Evolutionary conservation across 2,113 vertebrate species (phyloP), one percentile per base, ranked within the genome.

Genomic region (Seriola aureovittata): DNA sequence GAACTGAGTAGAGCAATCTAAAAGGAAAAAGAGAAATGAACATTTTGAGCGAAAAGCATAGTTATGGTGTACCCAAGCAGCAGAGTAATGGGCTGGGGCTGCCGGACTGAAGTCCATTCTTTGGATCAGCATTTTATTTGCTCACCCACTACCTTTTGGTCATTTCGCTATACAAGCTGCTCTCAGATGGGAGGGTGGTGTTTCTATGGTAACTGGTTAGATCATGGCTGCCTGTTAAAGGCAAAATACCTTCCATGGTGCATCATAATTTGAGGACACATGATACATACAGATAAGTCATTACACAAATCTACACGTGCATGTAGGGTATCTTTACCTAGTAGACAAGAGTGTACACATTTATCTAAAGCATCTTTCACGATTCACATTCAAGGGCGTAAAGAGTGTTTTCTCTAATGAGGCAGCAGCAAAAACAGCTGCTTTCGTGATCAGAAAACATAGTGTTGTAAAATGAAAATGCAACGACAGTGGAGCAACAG

Each of bases 1-100:
- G 95, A 76, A 99, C 98, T 0, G 98, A 99, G 72, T 99, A 99
- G 34, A 99, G 93, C 80, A 99, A 93, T 54, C 98, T 99, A 7
- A 34, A 75, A 74, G 40, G 44, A 44, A 44, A 57, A 55, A 63
- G 23, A 75, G 46, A 76, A 81, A 82, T 23, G n/a, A 17, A 58
- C 36, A 58, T 59, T 90, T 75, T 66, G 54, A 80, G 75, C 8
- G 0, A 12, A 72, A 72, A 21, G 62, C 25, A 40, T 6, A 36
- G 57, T 46, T 46, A 60, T 46, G 65, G 14, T 23, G 62, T 23
- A 21, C 68, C 67, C 0, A 25, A 57, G 78, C 75, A 5, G 69
- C 40, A 40, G 63, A 82, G 36, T 67, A 55, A 82, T 63, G 70
- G 65, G 57, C 71, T 58, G 7, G 55, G 75, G 80, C 84, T 67